phyloP scores from a whole-genome alignment of 2,797 vertebrate species.

The Falco berigora region DNA sequence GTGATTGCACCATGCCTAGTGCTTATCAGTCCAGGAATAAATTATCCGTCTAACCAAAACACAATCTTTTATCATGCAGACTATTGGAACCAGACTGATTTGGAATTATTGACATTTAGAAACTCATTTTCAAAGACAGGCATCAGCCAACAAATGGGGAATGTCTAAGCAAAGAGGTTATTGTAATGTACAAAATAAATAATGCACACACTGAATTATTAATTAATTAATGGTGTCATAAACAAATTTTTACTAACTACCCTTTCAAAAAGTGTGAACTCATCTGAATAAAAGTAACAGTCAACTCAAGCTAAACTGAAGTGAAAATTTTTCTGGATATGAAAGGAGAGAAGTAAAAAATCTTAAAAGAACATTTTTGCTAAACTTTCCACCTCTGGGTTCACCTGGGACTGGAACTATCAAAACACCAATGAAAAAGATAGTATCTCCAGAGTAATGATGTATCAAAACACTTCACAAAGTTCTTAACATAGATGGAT shows the following conservation, averaged over 20 bases:
- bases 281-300: background rate
- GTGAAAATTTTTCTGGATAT: background rate
- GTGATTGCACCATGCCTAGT: background rate
- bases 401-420: background rate
- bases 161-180: background rate
- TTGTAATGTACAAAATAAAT: background rate
- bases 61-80: background rate
- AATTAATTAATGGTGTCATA: background rate
- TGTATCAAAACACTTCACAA: background rate
- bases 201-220: background rate
- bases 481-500: background rate
- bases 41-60: background rate
- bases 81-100: background rate
- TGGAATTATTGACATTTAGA: background rate
- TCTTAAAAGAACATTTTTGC: background rate
- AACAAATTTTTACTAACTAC: background rate
- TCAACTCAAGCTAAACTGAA: background rate
- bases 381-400: background rate
- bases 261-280: background rate
- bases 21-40: background rate
- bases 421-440: background rate
- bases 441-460: background rate
- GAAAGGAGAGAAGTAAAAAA: background rate
- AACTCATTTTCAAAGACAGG: background rate
- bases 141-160: background rate